These are phyloP conservation scores for Riptortus pedestris DNA, from an alignment of 1,140 invertebrate species.

Conservation along the genomic window DNA sequence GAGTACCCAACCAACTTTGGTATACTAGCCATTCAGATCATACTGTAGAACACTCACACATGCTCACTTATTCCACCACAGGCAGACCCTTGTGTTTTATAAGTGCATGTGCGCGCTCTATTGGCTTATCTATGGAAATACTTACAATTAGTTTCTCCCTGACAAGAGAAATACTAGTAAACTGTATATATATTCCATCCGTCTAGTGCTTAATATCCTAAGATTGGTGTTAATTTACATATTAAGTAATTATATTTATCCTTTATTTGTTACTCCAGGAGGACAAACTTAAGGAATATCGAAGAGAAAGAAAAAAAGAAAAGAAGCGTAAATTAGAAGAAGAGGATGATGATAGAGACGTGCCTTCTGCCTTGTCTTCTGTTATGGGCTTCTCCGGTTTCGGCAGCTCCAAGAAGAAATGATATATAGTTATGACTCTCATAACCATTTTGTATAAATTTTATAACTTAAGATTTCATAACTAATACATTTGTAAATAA, in stretches of 20 bases:
- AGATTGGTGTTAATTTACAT: background rate
- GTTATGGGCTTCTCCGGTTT: slow-evolving; percentile 98
- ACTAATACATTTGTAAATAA: background rate
- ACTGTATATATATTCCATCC: background rate
- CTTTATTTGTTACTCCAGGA: too few species aligned
- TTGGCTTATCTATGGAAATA: too few species aligned
- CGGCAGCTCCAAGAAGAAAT: slow-evolving; percentile 72
- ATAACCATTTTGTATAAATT: background rate
- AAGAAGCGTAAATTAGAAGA: slow-evolving; percentile 78
- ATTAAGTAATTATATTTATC: background rate
- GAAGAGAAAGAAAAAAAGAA: slow-evolving; percentile 81
- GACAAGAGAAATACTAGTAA: too few species aligned
- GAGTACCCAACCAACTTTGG: too few species aligned
- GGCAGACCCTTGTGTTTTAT: too few species aligned
- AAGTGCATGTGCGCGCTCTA: too few species aligned
- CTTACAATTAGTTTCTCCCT: too few species aligned
- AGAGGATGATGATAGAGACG: slow-evolving; percentile 47
- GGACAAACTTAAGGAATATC: slow-evolving; percentile 84
- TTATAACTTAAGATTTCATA: background rate
- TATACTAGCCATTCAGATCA: too few species aligned
- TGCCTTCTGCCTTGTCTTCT: slow-evolving; percentile 73
- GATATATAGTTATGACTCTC: background rate
- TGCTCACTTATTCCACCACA: too few species aligned
- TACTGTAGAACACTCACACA: too few species aligned
- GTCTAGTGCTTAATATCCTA: background rate